phyloP scores from a whole-genome alignment of 2,888 invertebrate genomes.

The Leistus spinibarbis region DNA sequence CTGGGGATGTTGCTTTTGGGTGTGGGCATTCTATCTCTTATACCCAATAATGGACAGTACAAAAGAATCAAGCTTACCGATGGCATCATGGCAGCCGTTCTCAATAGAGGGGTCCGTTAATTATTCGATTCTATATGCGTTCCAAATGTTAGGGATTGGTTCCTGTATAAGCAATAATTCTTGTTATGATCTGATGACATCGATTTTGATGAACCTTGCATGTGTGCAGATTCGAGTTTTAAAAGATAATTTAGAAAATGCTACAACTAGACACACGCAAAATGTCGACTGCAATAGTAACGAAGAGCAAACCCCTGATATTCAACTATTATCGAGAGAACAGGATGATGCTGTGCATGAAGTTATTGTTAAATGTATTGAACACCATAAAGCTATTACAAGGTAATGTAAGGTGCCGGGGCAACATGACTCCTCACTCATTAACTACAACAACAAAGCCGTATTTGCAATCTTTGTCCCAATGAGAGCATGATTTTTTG shows the following conservation, averaged over 20 bases:
- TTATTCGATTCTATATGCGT: not conserved
- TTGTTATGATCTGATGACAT: not conserved
- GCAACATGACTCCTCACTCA: no score
- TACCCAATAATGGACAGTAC: not conserved
- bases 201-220: not conserved
- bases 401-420: no score
- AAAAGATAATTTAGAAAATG: slow-evolving; percentile 5
- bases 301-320: not conserved
- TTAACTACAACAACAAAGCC: no score
- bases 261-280: not conserved
- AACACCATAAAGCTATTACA: not conserved
- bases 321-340: not conserved
- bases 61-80: not conserved
- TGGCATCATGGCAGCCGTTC: not conserved
- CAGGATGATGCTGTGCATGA: not conserved
- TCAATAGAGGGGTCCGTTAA: not conserved
- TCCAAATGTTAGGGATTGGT: not conserved
- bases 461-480: no score
- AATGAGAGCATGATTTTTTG: no score
- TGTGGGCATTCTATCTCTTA: not conserved
- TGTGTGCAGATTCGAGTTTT: not conserved
- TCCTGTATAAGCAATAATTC: not conserved
- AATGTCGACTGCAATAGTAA: not conserved
- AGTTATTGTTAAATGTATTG: not conserved
- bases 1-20: not conserved